phyloP scores from a whole-genome alignment of 2,113 vertebrate genomes.

The Plotosus lineatus region DNA sequence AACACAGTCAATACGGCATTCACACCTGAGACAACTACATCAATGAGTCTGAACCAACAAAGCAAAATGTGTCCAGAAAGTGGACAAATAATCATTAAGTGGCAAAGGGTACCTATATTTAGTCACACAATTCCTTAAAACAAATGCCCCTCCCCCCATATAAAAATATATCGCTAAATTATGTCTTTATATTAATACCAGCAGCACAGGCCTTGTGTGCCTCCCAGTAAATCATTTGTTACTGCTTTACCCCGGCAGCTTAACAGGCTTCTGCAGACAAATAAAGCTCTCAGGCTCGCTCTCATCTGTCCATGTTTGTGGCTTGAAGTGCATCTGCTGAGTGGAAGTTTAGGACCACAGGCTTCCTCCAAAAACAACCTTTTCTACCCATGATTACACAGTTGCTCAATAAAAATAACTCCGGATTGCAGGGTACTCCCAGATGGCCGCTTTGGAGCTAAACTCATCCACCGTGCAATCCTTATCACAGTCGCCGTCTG shows the following conservation, averaged over 20 bases:
- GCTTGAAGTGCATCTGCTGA: constrained; percentile 42
- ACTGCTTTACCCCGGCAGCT: constrained; percentile 29
- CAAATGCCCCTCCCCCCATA: constrained; percentile 18
- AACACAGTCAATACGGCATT: constrained; percentile 20
- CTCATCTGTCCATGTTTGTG: constrained; percentile 20
- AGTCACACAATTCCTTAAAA: background rate
- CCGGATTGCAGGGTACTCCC: constrained; percentile 57
- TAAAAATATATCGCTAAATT: background rate
- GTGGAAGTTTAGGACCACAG: constrained; percentile 63
- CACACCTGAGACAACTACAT: constrained; percentile 19
- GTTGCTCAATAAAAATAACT: constrained; percentile 69
- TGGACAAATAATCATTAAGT: constrained; percentile 18
- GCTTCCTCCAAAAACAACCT: constrained; percentile 62
- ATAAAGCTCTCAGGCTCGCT: constrained; percentile 1
- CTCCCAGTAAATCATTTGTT: constrained; percentile 43
- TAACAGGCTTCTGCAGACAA: constrained; percentile 28
- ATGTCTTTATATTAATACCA: constrained; percentile 31
- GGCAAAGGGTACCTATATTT: constrained; percentile 11
- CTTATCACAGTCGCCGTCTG: constrained; percentile 41
- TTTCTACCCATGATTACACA: constrained; percentile 72
- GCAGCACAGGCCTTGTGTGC: constrained; percentile 21
- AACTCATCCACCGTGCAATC: constrained; percentile 17
- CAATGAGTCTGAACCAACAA: background rate
- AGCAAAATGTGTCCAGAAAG: background rate
- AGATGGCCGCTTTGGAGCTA: constrained; percentile 53